phyloP scores from a whole-genome alignment of 2,888 invertebrate genomes.

The Coecobrya sp. region DNA sequence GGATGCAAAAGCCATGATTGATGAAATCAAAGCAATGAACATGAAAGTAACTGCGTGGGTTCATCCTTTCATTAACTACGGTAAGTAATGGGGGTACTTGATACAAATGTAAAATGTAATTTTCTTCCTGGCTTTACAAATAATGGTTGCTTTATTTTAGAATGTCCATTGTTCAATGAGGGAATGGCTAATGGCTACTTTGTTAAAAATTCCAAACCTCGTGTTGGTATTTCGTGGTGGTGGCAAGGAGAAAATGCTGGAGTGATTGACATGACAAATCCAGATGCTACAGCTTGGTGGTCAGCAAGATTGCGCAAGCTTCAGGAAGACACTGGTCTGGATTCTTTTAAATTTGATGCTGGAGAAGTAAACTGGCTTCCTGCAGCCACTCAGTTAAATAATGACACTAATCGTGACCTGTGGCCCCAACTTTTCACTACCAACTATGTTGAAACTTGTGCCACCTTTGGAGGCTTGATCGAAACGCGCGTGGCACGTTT shows the following conservation, averaged over 20 bases:
- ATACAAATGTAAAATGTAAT: slow-evolving; percentile 83
- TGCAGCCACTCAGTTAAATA: background rate
- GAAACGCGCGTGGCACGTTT: slow-evolving; percentile 92
- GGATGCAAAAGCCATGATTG: slow-evolving; percentile 86
- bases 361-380: slow-evolving; percentile 93
- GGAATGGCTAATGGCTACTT: slow-evolving; percentile 89
- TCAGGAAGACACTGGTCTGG: slow-evolving; percentile 90
- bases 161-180: slow-evolving; percentile 90
- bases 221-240: slow-evolving; percentile 87
- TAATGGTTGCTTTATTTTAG: slow-evolving; percentile 86
- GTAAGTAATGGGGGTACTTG: slow-evolving; percentile 83
- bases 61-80: slow-evolving; percentile 94
- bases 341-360: slow-evolving; percentile 94
- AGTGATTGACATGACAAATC: slow-evolving; percentile 92
- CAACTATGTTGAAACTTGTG: slow-evolving; percentile 83
- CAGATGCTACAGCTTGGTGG: slow-evolving; percentile 89
- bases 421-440: slow-evolving; percentile 74
- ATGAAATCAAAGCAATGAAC: slow-evolving; percentile 88
- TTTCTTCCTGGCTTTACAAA: background rate
- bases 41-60: slow-evolving; percentile 94
- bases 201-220: slow-evolving; percentile 86
- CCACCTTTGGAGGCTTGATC: slow-evolving; percentile 89
- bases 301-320: slow-evolving; percentile 88
- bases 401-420: background rate
- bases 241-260: slow-evolving; percentile 89